Base-by-base conservation (phyloP, 1,140 invertebrate species). In the Achroia grisella region DNA sequence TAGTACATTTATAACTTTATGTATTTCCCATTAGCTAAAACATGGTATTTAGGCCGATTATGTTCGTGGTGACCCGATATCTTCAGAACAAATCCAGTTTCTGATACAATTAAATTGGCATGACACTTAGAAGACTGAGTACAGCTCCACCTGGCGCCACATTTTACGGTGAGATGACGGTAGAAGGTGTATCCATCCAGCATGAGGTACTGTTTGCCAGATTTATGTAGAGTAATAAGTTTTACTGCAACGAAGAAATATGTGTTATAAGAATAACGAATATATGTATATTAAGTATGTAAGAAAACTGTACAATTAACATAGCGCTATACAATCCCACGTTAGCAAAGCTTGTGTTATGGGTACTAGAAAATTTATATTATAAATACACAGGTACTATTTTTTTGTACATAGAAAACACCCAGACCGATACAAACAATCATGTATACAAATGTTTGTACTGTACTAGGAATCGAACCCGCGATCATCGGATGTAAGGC, bases 131-230 rank as follows among this genome's bases (percentile, higher is more conserved):
- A 43, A 2, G 48, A 48, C 10, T 47, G 36, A 5, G 44, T 48
- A 27, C 48, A 50, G n/a, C 34, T 28, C 48, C 55, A 62, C 2
- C 55, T 27, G 9, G 9, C 6, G 0, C 46, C 50, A 0, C 1
- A 13, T 9, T 41, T 52, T 6, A 44, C 1, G 29, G 6, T 9
- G 8, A 29, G 4, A 6, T 59, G 46, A 4, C 33, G 12, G 15
- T 51, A 52, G 40, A 39, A 63, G 1, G 60, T 59, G 10, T 43
- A 63, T 5, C 60, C 60, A 8, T 63, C 27, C 10, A 35, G 36
- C 52, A 63, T 39, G 8, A 63, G 8, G 8, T 43, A 40, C 11
- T 46, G 44, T 32, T 56, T 63, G 0, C 52, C 50, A 23, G 33
- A 54, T 0, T 45, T 15, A 6, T 23, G 17, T n/a, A 57, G 8